These are phyloP conservation scores for Drosophila subsilvestris DNA, from an alignment of 2,888 invertebrate species.

Conservation along the genomic window DNA sequence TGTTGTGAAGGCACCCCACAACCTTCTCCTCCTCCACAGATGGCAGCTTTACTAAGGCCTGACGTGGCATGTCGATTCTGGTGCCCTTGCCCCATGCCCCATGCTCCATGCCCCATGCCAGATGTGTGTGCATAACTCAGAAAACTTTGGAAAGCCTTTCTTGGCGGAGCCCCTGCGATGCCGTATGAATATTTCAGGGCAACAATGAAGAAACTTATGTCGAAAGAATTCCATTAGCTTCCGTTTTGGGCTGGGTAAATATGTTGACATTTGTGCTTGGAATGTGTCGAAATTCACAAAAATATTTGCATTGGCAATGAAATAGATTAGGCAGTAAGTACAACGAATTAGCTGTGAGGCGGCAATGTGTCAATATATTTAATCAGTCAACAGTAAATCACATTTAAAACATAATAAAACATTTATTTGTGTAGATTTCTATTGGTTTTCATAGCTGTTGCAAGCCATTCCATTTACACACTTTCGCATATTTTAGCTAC, in stretches of 20 bases:
- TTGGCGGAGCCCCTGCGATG: slow-evolving; percentile 24
- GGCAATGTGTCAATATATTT: background rate
- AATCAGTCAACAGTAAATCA: too few relatives aligned
- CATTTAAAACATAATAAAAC: too few relatives aligned
- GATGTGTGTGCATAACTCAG: slow-evolving; percentile 40
- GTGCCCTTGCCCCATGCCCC: slow-evolving; percentile 1
- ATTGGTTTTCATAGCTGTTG: too few relatives aligned
- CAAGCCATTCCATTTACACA: background rate
- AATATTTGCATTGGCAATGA: background rate
- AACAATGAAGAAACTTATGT: slow-evolving; percentile 40
- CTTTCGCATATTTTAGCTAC: background rate
- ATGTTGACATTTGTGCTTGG: background rate
- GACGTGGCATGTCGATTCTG: too few relatives aligned
- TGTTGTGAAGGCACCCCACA: slow-evolving; percentile 1
- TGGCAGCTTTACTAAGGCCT: slow-evolving; percentile 1
- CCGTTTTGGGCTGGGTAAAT: background rate
- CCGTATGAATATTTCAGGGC: slow-evolving; percentile 34
- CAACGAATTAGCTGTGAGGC: background rate
- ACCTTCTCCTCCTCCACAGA: background rate
- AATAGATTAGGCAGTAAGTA: too few relatives aligned
- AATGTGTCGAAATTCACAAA: background rate
- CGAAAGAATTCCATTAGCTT: slow-evolving; percentile 38
- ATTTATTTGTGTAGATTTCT: too few relatives aligned
- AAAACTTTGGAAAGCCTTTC: slow-evolving; percentile 35
- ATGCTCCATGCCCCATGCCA: slow-evolving; percentile 22